Conservation (phyloP, 1,140 invertebrate genomes). For the Bicyclus anynana region DNA sequence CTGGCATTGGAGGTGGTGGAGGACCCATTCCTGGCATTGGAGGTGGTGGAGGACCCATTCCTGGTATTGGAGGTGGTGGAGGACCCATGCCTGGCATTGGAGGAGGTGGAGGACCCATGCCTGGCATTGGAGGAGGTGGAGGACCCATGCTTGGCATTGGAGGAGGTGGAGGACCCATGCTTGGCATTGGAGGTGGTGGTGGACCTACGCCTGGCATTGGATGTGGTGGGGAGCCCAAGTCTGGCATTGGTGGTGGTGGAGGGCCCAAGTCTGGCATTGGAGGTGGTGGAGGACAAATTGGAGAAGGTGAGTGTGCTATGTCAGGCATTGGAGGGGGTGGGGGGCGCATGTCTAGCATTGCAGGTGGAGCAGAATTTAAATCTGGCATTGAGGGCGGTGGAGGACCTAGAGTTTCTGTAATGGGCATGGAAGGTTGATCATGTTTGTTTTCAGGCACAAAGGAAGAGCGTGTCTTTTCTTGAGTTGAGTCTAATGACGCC, state of each 20-base stretch:
- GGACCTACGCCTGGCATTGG: slow-evolving; percentile 10
- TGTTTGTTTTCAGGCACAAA: not conserved
- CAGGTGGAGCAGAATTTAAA: not conserved
- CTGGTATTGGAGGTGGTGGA: not conserved
- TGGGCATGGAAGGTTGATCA: not conserved
- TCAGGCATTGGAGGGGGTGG: not conserved
- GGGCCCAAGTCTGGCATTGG: not conserved
- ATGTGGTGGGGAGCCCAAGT: slow-evolving; percentile 31
- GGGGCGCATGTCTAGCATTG: not conserved
- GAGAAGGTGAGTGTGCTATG: too few relatives aligned
- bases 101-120: slow-evolving; percentile 5
- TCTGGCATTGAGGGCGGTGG: not conserved
- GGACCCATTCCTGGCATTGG: not conserved
- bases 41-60: not conserved
- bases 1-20: slow-evolving; percentile 47
- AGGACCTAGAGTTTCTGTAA: not conserved
- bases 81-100: slow-evolving; percentile 33
- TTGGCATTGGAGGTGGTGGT: slow-evolving; percentile 32
- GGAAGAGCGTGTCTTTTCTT: not conserved
- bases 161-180: not conserved
- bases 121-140: slow-evolving; percentile 25
- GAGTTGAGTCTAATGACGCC: not conserved
- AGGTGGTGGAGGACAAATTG: not conserved
- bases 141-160: slow-evolving; percentile 20
- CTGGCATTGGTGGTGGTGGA: not conserved